Percentiles rank a stretch among this genome's conserved stretches.
Conservation (phyloP, 2,888 invertebrate genomes). For the Rhodophaea formosa region DNA sequence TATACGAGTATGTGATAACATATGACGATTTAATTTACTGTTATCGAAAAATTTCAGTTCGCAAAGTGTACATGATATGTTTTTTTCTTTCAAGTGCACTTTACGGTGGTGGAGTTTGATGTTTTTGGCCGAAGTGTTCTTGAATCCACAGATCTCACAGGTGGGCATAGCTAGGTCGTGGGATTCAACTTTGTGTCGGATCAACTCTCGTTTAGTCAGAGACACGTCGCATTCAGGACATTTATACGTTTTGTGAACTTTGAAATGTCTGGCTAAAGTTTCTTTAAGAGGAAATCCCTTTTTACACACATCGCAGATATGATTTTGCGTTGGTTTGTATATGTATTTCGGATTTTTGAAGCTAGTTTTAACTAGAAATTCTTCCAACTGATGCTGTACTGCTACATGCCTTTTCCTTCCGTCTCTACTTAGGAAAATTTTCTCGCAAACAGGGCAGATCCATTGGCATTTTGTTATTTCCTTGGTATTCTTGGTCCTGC, state of each 20-base stretch:
- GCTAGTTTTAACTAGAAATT: background rate
- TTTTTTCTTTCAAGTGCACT: conserved; percentile 21
- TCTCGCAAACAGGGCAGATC: too few relatives aligned
- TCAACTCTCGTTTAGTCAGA: conserved; percentile 7
- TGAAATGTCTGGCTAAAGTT: background rate
- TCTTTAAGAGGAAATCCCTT: too few relatives aligned
- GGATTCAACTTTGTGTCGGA: background rate
- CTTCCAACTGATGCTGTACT: background rate
- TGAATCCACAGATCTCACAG: conserved; percentile 20
- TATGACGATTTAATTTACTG: conserved; percentile 11
- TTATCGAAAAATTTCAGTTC: conserved; percentile 12
- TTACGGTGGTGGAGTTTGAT: conserved; percentile 11
- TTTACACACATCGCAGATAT: background rate
- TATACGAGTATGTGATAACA: conserved; percentile 17
- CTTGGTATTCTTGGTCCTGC: too few relatives aligned
- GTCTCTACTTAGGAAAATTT: too few relatives aligned
- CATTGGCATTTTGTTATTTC: too few relatives aligned
- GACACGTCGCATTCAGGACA: background rate
- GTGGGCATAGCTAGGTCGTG: conserved; percentile 11
- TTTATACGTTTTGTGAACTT: background rate
- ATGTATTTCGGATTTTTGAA: background rate
- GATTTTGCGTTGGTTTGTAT: background rate
- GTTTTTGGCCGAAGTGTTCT: background rate
- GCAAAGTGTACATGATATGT: conserved; percentile 17
- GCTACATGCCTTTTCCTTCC: too few relatives aligned